Conservation (phyloP, 1,140 invertebrate genomes). For the Andrena cerasifolii region DNA sequence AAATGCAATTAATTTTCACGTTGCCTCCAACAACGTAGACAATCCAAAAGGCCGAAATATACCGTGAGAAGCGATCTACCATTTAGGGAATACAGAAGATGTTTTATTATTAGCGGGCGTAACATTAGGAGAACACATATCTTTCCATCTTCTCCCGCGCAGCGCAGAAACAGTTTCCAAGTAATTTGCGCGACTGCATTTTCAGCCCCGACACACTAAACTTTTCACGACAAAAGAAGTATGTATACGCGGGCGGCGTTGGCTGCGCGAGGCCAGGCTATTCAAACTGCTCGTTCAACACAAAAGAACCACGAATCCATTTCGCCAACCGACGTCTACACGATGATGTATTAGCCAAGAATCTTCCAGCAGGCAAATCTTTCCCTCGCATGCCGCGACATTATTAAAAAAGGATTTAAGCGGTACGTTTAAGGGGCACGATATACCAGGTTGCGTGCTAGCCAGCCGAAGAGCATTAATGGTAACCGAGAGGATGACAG, state of each 20-base stretch:
- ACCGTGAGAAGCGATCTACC: too few relatives aligned
- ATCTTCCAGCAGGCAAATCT: background rate
- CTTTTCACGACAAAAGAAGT: too few relatives aligned
- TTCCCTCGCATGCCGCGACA: background rate
- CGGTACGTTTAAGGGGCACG: background rate
- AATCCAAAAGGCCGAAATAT: too few relatives aligned
- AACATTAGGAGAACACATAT: background rate
- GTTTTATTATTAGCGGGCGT: too few relatives aligned
- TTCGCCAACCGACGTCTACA: background rate
- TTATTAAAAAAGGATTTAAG: background rate
- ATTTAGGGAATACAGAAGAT: too few relatives aligned
- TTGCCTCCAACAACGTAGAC: background rate
- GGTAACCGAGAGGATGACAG: background rate
- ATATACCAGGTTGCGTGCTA: background rate
- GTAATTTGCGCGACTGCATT: background rate
- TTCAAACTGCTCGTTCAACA: too few relatives aligned
- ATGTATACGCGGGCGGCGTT: too few relatives aligned
- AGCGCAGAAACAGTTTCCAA: constrained; percentile 7
- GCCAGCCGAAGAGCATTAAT: background rate
- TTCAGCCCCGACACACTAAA: background rate
- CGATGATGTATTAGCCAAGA: background rate
- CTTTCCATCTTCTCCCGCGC: background rate
- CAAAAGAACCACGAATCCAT: too few relatives aligned
- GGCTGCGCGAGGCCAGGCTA: too few relatives aligned
- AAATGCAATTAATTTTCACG: background rate